These are phyloP conservation scores for Cyclargus thomasi DNA, from an alignment of 1,140 invertebrate genomes.

Conservation along the genomic window DNA sequence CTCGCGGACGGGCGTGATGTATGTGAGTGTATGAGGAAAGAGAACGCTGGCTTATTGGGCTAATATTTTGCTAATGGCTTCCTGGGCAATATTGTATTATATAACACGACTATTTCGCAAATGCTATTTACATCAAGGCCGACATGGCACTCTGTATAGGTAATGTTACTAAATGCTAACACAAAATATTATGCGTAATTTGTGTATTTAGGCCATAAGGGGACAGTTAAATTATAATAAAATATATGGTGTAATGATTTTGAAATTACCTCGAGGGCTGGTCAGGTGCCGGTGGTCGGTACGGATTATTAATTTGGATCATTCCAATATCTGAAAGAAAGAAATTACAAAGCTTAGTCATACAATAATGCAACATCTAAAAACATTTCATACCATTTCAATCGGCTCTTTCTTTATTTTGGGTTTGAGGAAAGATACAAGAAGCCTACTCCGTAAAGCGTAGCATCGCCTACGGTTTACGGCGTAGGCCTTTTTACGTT, in stretches of 20 bases:
- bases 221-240: neutral
- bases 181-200: neutral
- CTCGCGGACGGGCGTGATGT: constrained; percentile 38
- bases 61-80: neutral
- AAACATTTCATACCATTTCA: no score
- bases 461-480: no score
- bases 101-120: neutral
- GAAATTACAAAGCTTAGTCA: neutral
- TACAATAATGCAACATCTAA: no score
- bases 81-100: neutral
- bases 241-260: neutral
- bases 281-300: constrained; percentile 51
- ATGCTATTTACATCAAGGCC: neutral
- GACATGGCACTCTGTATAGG: neutral
- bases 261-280: constrained; percentile 51
- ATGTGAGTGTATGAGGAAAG: constrained; percentile 33
- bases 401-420: no score
- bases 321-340: constrained; percentile 65
- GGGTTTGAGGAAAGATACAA: no score
- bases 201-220: no score
- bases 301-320: constrained; percentile 46
- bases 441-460: no score
- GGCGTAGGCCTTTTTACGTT: no score
- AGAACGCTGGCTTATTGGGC: constrained; percentile 22
- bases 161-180: neutral